Base-by-base conservation (phyloP, 2,888 invertebrate genomes). In the Aspidiotus destructor region DNA sequence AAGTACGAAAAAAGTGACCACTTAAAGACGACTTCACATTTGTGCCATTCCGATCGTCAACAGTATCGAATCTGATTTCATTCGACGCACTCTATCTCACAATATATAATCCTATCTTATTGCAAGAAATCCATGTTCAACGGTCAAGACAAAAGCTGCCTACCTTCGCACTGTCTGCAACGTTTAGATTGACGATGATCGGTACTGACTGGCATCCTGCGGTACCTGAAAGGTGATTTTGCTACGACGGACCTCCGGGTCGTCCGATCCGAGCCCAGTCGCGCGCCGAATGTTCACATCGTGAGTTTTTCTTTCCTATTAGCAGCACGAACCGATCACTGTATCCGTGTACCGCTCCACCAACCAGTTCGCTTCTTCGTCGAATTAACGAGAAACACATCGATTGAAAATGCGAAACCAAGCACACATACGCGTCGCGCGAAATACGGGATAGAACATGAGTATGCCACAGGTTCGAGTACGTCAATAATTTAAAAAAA, bases 161-260 rank as follows among this genome's bases (percentile, higher is more conserved):
- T 69, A 69, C 69, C 69, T 69, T 69, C 69, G 69, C 69, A 69
- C 52, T 69, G 61, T 69, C 62, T 69, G 55, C 69, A 69, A 69
- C 69, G 69, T 69, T 69, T 69, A 44, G 69, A 62, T 54, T 61
- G 69, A 57, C 69, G 69, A 62, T 69, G 69, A 61, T 69, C 69
- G 69, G 69, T 69, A 62, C 69, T 69, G 69, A 69, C 69, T 61
- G 69, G 69, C 69, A 69, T 69, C 61, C 69, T 69, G 61, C 69
- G 44, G 61, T 65, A 48, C 65, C 65, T 65, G 65, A 58, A 65
- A 57, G 58, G 41, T 28, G 28, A 58, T 57, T 58, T 57, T 58
- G 58, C 65, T 44, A 65, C 58, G 65, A 65, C 65, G 55, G 65
- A 65, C 65, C 65, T 28, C 58, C 58, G 57, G 65, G 65, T 17